Evolutionary conservation across 2,888 invertebrate genomes (phyloP).

Genomic region (Sarcophaga carnaria): DNA sequence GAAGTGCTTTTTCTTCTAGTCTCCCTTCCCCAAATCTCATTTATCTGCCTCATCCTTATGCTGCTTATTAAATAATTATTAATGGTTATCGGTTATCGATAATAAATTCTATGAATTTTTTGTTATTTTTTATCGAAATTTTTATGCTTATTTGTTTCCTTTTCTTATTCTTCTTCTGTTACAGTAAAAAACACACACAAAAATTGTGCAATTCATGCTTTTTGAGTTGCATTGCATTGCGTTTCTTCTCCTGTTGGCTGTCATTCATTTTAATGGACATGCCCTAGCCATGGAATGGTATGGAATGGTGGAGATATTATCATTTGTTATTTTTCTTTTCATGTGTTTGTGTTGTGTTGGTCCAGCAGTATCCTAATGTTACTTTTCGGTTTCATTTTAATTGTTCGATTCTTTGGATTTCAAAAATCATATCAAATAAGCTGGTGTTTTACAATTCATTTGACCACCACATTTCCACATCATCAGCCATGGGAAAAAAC

Average conservation of each 20-base stretch:
- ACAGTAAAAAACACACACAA: not conserved
- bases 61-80: not conserved
- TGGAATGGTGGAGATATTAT: constrained; percentile 18
- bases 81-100: not conserved
- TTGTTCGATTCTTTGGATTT: constrained; percentile 5
- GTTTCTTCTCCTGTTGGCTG: constrained; percentile 41
- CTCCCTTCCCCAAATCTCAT: too few species aligned
- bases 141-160: not conserved
- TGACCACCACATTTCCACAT: too few species aligned
- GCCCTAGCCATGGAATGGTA: not conserved
- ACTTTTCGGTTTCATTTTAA: constrained; percentile 19
- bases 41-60: too few species aligned
- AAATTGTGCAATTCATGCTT: not conserved
- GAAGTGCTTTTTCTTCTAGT: too few species aligned
- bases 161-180: too few species aligned
- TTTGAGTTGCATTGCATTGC: not conserved
- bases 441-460: constrained; percentile 45
- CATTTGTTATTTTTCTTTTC: constrained; percentile 28
- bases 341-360: constrained; percentile 29
- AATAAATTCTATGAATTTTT: not conserved
- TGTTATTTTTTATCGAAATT: not conserved
- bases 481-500: too few species aligned
- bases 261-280: constrained; percentile 71
- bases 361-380: constrained; percentile 40
- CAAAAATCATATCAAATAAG: constrained; percentile 59